phyloP scores from a whole-genome alignment of 2,888 invertebrate genomes.

The Eulithis prunata region DNA sequence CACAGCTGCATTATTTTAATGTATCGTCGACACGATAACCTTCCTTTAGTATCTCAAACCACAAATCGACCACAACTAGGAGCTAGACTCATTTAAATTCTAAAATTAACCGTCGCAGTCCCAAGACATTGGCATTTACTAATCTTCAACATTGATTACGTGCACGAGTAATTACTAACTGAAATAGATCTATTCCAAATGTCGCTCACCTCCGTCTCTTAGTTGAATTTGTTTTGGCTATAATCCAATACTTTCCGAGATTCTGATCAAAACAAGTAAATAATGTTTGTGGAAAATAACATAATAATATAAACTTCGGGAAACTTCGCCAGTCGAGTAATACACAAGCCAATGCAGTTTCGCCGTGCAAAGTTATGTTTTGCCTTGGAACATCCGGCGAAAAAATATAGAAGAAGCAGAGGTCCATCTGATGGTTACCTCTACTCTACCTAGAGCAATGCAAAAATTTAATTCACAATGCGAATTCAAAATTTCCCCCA shows the following conservation, averaged over 20 bases:
- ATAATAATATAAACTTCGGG: constrained; percentile 24
- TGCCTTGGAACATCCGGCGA: background rate
- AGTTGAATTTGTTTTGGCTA: constrained; percentile 68
- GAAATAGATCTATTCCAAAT: constrained; percentile 70
- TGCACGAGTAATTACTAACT: constrained; percentile 58
- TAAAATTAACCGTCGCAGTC: constrained; percentile 18
- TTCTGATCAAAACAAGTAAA: constrained; percentile 55
- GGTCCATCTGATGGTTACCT: too few species aligned
- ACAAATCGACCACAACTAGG: constrained; percentile 1
- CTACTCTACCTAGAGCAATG: too few species aligned
- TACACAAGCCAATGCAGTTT: constrained; percentile 17
- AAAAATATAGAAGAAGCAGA: too few species aligned
- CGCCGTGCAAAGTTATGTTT: constrained; percentile 22
- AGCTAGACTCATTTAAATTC: constrained; percentile 1
- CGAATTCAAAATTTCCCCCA: too few species aligned
- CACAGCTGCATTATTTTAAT: too few species aligned
- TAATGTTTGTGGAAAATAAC: constrained; percentile 52
- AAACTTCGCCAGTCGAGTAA: constrained; percentile 24
- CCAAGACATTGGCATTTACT: constrained; percentile 19
- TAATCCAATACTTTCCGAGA: constrained; percentile 67
- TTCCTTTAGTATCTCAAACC: background rate
- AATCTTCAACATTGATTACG: constrained; percentile 35
- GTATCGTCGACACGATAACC: too few species aligned
- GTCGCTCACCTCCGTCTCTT: constrained; percentile 74
- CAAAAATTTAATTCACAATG: too few species aligned